These are phyloP conservation scores for Sciurus vulgaris DNA, from an alignment of 2,797 vertebrate genomes.

Conservation along the genomic window DNA sequence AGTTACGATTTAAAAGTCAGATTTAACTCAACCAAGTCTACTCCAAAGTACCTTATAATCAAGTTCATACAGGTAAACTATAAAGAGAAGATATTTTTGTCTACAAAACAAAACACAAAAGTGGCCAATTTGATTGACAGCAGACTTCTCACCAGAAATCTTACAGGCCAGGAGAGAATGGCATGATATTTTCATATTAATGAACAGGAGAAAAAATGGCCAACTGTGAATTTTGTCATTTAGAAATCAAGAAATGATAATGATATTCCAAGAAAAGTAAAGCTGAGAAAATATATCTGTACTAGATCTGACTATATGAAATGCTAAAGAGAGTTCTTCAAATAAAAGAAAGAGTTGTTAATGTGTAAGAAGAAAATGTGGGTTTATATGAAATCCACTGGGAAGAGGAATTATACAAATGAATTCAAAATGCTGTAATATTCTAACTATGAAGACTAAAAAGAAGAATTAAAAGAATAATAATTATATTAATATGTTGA, in stretches of 20 bases:
- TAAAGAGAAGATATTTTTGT: background rate
- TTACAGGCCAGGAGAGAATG: too few relatives aligned
- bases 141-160: background rate
- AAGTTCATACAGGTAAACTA: background rate
- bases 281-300: background rate
- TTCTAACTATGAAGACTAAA: background rate
- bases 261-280: background rate
- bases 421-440: background rate
- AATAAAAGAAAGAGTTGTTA: background rate
- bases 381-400: background rate
- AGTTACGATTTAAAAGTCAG: background rate
- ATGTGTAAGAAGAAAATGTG: background rate
- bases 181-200: too few relatives aligned
- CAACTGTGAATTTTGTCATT: background rate
- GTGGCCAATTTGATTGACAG: background rate
- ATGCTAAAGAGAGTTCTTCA: background rate
- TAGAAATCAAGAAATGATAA: background rate
- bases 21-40: background rate
- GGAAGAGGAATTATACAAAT: background rate
- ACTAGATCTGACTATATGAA: background rate
- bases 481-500: background rate
- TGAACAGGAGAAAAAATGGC: too few relatives aligned
- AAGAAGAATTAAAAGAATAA: background rate
- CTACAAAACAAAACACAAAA: background rate
- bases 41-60: background rate